Conservation (phyloP, 2,888 invertebrate species). For the Margaritifera margaritifera region DNA sequence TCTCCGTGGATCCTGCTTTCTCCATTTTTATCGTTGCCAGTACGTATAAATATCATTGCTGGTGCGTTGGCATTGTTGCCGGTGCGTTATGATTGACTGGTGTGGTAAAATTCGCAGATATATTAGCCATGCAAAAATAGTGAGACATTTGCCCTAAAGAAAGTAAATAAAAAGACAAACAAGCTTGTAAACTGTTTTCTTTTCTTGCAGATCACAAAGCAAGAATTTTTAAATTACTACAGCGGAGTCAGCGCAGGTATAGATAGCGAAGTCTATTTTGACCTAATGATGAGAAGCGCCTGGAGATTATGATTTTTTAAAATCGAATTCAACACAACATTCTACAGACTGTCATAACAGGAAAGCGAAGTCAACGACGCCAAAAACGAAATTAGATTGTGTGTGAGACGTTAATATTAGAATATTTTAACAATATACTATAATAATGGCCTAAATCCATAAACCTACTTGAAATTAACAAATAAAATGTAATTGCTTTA, state of each 20-base stretch:
- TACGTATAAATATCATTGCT: too few species aligned
- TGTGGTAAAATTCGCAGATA: not conserved
- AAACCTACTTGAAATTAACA: too few species aligned
- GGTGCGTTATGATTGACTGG: not conserved
- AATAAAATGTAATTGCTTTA: too few species aligned
- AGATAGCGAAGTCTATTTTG: constrained; percentile 94
- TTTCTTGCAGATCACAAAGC: constrained; percentile 84
- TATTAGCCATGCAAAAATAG: not conserved
- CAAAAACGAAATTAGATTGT: not conserved
- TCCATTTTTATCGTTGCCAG: too few species aligned
- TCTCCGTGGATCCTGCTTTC: too few species aligned
- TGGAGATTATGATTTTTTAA: constrained; percentile 71
- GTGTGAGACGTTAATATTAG: not conserved
- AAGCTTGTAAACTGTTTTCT: not conserved
- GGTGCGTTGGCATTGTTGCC: too few species aligned
- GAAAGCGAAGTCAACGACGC: not conserved
- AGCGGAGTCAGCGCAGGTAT: constrained; percentile 94
- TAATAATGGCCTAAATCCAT: too few species aligned
- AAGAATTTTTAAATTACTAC: constrained; percentile 96
- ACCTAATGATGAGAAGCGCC: constrained; percentile 93
- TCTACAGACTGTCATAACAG: constrained; percentile 1
- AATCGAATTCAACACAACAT: too few species aligned
- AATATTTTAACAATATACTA: not conserved
- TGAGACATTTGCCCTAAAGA: too few species aligned
- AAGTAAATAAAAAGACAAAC: too few species aligned